Evolutionary conservation across 2,888 invertebrate genomes (phyloP).

Genomic region (Falcaria lacertinaria): DNA sequence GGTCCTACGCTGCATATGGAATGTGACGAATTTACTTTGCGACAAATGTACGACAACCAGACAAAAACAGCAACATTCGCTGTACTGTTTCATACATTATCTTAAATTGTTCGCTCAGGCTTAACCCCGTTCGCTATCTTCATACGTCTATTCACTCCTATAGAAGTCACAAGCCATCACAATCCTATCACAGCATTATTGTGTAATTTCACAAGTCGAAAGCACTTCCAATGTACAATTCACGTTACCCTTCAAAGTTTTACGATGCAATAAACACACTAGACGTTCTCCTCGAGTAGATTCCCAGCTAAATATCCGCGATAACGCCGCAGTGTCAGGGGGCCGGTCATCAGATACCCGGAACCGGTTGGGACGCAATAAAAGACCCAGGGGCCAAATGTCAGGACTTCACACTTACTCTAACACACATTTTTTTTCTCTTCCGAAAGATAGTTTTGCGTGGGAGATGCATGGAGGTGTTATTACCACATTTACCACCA

Average conservation of each 20-base stretch:
- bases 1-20: no score
- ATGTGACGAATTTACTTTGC: no score
- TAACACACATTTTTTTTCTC: constrained; percentile 37
- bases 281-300: not conserved
- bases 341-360: constrained; percentile 60
- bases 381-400: constrained; percentile 54
- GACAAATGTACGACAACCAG: no score
- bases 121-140: not conserved
- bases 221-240: not conserved
- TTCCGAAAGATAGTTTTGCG: constrained; percentile 22
- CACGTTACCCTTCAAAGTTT: constrained; percentile 4
- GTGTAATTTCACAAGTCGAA: not conserved
- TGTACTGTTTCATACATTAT: no score
- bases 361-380: constrained; percentile 25
- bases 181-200: not conserved
- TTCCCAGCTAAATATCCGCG: constrained; percentile 14
- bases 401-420: constrained; percentile 58
- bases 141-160: not conserved
- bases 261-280: constrained; percentile 6
- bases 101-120: no score
- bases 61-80: no score
- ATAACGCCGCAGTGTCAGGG: constrained; percentile 20
- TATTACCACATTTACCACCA: constrained; percentile 21
- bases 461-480: constrained; percentile 24
- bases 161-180: not conserved